Evolutionary conservation across 2,888 invertebrate genomes (phyloP).

Genomic region (Leptinotarsa haldemani): DNA sequence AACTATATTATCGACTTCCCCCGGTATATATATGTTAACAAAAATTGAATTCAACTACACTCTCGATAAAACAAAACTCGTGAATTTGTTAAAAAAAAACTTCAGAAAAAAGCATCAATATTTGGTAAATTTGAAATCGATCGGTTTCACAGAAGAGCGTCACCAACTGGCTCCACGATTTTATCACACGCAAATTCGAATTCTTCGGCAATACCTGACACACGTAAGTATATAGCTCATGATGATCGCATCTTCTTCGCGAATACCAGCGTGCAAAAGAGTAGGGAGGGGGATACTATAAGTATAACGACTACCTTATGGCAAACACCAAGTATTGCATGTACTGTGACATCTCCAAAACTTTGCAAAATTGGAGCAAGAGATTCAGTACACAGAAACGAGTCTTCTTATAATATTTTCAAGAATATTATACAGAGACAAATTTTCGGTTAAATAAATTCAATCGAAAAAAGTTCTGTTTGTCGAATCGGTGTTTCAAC

Average conservation of each 20-base stretch:
- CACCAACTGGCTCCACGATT: neutral
- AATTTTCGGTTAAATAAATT: conserved; percentile 7
- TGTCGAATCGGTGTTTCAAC: neutral
- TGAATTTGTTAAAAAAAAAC: neutral
- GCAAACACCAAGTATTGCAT: conserved; percentile 56
- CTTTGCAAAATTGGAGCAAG: conserved; percentile 33
- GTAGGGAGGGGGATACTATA: conserved; percentile 59
- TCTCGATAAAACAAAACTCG: neutral
- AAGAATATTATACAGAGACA: neutral
- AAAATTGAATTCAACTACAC: neutral
- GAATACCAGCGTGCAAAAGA: conserved; percentile 44
- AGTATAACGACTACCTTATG: conserved; percentile 60
- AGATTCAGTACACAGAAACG: neutral
- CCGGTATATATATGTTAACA: neutral
- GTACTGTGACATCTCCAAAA: conserved; percentile 41
- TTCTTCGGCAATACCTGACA: conserved; percentile 24
- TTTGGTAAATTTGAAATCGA: neutral
- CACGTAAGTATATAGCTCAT: conserved; percentile 25
- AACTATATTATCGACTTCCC: too few species aligned
- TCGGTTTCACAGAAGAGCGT: neutral
- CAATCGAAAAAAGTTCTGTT: conserved; percentile 6
- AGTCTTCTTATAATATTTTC: neutral
- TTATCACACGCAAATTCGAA: conserved; percentile 20
- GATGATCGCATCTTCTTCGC: conserved; percentile 45
- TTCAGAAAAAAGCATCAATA: neutral